Evolutionary conservation across 2,113 vertebrate genomes (phyloP).

Genomic region (Calypte anna): DNA sequence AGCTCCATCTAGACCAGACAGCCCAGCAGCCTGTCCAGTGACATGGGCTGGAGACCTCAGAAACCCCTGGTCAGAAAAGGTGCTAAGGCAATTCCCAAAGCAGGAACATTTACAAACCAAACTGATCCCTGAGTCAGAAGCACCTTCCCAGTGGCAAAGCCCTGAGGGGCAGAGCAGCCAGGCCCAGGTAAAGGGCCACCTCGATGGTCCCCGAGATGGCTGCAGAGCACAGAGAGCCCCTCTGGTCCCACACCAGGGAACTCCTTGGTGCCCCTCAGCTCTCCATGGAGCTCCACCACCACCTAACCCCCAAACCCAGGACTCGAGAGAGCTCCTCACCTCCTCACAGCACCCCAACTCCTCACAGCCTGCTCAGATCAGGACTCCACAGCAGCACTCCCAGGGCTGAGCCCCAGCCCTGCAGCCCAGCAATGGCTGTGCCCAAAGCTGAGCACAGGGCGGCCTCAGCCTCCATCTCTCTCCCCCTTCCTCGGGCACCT

Average conservation of each 20-base stretch:
- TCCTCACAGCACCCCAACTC: background rate
- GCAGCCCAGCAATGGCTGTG: background rate
- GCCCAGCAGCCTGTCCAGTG: no score
- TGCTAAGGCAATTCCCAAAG: background rate
- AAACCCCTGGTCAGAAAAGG: background rate
- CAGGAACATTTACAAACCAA: background rate
- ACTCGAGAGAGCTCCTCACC: no score
- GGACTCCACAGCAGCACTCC: background rate
- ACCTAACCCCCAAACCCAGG: accelerated
- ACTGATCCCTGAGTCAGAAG: background rate
- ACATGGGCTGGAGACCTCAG: accelerated
- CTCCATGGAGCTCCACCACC: accelerated
- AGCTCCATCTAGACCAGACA: no score
- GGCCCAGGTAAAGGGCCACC: background rate
- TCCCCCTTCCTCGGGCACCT: background rate
- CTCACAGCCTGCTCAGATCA: no score
- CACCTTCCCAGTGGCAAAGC: accelerated
- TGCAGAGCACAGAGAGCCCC: accelerated
- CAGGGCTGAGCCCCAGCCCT: accelerated
- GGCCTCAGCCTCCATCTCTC: accelerated
- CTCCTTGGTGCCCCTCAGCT: background rate
- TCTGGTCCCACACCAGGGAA: accelerated
- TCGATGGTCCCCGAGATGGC: accelerated
- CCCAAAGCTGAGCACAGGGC: no score
- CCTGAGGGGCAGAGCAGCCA: accelerated